Evolutionary conservation across 2,113 vertebrate genomes (phyloP).

Genomic region (Sialia sialis): DNA sequence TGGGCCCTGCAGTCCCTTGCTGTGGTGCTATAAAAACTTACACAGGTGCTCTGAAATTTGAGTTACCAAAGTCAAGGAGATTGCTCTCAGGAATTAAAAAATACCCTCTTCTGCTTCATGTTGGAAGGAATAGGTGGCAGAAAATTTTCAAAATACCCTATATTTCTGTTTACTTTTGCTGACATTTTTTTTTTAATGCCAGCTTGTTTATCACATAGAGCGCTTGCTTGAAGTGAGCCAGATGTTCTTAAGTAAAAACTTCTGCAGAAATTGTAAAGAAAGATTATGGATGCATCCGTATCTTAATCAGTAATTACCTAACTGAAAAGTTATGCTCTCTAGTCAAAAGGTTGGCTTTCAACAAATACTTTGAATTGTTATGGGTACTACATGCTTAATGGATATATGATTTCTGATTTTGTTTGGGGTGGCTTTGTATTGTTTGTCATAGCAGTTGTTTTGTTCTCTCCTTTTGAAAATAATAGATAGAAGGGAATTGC

Average conservation of each 20-base stretch:
- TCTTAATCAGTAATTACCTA: neutral
- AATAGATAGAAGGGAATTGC: neutral
- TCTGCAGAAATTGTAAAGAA: neutral
- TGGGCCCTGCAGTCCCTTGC: neutral
- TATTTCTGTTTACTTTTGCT: neutral
- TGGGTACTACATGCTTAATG: neutral
- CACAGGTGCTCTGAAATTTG: neutral
- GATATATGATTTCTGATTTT: neutral
- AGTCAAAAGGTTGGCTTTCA: neutral
- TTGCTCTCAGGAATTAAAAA: neutral
- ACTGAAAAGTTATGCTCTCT: neutral
- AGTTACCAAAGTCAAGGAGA: neutral
- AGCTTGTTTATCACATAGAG: neutral
- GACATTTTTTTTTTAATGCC: neutral
- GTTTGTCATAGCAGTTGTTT: neutral
- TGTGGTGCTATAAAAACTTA: neutral
- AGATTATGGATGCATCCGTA: neutral
- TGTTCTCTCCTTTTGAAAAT: neutral
- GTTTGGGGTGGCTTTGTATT: neutral
- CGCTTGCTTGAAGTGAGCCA: neutral
- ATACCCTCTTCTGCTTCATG: neutral
- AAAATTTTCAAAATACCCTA: neutral
- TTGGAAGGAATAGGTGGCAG: neutral
- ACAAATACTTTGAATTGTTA: neutral
- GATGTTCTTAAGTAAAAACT: neutral